phyloP scores from a whole-genome alignment of 2,888 invertebrate genomes.

The Agrochola litura region DNA sequence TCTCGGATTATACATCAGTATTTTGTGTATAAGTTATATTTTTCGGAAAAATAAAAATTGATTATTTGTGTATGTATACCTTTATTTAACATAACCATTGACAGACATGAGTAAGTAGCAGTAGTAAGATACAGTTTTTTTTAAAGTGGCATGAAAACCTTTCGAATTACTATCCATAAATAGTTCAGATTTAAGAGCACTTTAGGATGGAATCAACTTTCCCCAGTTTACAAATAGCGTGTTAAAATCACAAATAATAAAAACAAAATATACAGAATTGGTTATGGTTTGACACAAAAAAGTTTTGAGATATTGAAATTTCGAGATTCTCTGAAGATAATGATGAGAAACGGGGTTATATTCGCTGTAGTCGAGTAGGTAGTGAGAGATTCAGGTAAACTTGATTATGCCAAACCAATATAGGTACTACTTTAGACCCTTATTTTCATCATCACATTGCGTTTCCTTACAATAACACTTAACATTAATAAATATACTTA shows the following conservation, averaged over 20 bases:
- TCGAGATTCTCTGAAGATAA: constrained; percentile 66
- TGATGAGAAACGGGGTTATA: constrained; percentile 21
- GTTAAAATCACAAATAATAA: constrained; percentile 76
- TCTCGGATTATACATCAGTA: neutral
- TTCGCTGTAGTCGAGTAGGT: constrained; percentile 28
- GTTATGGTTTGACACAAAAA: constrained; percentile 66
- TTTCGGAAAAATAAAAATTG: constrained; percentile 50
- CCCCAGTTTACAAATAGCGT: constrained; percentile 82
- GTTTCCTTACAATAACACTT: constrained; percentile 84
- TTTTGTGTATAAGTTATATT: neutral
- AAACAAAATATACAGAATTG: constrained; percentile 76
- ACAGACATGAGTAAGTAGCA: constrained; percentile 83
- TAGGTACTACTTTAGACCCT: constrained; percentile 85
- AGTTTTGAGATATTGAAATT: constrained; percentile 43
- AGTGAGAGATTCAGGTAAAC: constrained; percentile 71
- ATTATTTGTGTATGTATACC: constrained; percentile 69
- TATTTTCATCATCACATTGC: constrained; percentile 88
- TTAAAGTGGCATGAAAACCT: constrained; percentile 73
- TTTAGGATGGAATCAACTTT: constrained; percentile 89
- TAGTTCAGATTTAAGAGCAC: constrained; percentile 89
- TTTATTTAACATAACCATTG: constrained; percentile 85
- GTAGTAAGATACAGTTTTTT: constrained; percentile 72
- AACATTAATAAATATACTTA: constrained; percentile 76
- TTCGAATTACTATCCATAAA: constrained; percentile 81
- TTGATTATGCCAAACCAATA: constrained; percentile 83